phyloP scores from a whole-genome alignment of 2,113 vertebrate species.

The Zosterops borbonicus region DNA sequence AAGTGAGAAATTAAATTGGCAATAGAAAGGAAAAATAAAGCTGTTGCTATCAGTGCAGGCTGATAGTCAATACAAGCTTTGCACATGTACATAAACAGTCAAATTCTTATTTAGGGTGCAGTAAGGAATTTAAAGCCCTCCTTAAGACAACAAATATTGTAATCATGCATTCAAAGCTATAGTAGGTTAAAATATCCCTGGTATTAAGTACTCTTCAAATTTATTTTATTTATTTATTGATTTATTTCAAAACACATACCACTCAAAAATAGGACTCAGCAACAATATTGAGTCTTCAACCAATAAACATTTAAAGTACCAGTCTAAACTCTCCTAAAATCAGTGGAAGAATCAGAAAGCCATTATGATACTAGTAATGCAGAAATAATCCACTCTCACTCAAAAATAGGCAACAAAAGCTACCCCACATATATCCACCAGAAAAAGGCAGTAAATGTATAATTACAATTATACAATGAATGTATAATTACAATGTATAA shows the following conservation, averaged over 20 bases:
- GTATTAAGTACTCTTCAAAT: not conserved
- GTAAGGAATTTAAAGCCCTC: not conserved
- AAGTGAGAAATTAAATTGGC: not conserved
- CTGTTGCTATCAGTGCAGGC: not conserved
- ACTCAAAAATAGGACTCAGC: not conserved
- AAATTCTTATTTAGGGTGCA: not conserved
- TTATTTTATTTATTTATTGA: no score
- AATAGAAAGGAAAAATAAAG: not conserved
- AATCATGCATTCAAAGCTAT: not conserved
- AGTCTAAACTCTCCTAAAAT: not conserved
- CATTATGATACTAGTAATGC: not conserved
- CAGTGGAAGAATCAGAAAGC: not conserved
- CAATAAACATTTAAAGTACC: not conserved
- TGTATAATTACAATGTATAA: no score
- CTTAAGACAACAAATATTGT: not conserved
- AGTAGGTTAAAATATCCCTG: not conserved
- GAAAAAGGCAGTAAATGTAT: not conserved
- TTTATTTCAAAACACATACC: not conserved
- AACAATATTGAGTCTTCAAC: not conserved
- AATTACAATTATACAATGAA: not conserved
- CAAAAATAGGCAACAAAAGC: not conserved
- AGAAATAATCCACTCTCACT: not conserved
- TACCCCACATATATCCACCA: not conserved
- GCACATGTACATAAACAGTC: not conserved
- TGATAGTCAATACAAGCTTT: not conserved